Percentiles rank a stretch among this genome's conserved stretches.
Evolutionary conservation across 2,797 vertebrate species (phyloP).

Genomic region (Potorous gilbertii): DNA sequence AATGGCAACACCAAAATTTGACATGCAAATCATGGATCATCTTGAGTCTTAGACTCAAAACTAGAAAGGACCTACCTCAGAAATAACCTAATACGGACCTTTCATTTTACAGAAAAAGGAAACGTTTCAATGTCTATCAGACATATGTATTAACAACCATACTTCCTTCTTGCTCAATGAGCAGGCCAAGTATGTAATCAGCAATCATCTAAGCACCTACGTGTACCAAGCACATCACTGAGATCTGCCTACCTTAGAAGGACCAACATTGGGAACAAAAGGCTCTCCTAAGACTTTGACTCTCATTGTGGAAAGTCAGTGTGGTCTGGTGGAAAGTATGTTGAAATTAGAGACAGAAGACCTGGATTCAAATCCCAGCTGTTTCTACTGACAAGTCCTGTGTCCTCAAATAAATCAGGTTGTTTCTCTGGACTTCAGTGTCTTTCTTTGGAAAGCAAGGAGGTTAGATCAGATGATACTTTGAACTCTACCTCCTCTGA

Average conservation of each 20-base stretch:
- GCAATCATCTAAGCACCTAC: constrained; percentile 11
- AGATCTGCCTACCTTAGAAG: constrained; percentile 25
- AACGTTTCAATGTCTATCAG: not conserved
- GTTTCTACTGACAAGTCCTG: not conserved
- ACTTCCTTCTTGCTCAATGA: constrained; percentile 33
- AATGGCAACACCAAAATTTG: constrained; percentile 16
- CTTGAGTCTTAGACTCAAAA: constrained; percentile 15
- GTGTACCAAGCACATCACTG: not conserved
- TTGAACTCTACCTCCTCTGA: not conserved
- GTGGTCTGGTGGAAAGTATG: not conserved
- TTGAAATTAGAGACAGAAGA: not conserved
- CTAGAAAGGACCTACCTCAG: not conserved
- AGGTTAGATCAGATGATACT: not conserved
- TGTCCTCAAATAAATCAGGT: not conserved
- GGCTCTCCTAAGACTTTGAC: constrained; percentile 27
- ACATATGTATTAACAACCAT: not conserved
- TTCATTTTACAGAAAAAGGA: not conserved
- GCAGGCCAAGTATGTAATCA: constrained; percentile 3
- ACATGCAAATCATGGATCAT: constrained; percentile 37
- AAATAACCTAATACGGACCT: not conserved
- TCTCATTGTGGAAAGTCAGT: constrained; percentile 37
- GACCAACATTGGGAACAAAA: constrained; percentile 29
- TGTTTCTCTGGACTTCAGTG: not conserved
- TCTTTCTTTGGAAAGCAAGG: not conserved
- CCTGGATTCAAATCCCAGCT: not conserved